Evolutionary conservation across 2,888 invertebrate species (phyloP), one percentile per base, ranked within the genome.

Genomic region (Polymixis lichenea): DNA sequence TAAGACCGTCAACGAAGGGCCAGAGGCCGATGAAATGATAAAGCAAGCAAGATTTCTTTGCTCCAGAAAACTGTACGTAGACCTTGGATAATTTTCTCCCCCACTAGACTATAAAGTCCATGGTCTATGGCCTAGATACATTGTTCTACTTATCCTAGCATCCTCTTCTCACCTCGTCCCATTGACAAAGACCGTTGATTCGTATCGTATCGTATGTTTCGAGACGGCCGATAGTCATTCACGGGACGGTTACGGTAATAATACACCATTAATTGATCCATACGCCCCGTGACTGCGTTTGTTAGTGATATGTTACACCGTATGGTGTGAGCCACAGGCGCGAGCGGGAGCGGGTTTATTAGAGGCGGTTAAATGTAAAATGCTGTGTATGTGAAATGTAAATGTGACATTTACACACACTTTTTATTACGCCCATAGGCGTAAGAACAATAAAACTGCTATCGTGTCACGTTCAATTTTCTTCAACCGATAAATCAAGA

Each of bases 301-400:
- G 86, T 86, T 90, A 90, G 84, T 89, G 92, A 91, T 90, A 93
- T 88, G 85, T 72, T 87, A 93, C 91, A 93, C 91, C 88, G 68
- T 61, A 69, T 83, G 90, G 89, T 46, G 32, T 15, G 38, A 64
- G 67, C 7, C n/a, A 85, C 1, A 19, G 70, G 85, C 75, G 72
- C 72, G 0, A 15, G 87, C 87, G 76, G 28, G 17, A 62, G 55
- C 61, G 68, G 9, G 19, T 15, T 6, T 0, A 25, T 55, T n/a
- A 9, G 2, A 11, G n/a, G 60, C 32, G 25, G 19, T 7, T 11
- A 19, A n/a, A n/a, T n/a, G n/a, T n/a, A n/a, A n/a, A n/a, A n/a
- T n/a, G n/a, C n/a, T n/a, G n/a, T n/a, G n/a, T n/a, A n/a, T n/a
- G n/a, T n/a, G n/a, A n/a, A n/a, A n/a, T n/a, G n/a, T n/a, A n/a